Conservation (phyloP, 2,888 invertebrate genomes). For the Drosophila mercatorum region DNA sequence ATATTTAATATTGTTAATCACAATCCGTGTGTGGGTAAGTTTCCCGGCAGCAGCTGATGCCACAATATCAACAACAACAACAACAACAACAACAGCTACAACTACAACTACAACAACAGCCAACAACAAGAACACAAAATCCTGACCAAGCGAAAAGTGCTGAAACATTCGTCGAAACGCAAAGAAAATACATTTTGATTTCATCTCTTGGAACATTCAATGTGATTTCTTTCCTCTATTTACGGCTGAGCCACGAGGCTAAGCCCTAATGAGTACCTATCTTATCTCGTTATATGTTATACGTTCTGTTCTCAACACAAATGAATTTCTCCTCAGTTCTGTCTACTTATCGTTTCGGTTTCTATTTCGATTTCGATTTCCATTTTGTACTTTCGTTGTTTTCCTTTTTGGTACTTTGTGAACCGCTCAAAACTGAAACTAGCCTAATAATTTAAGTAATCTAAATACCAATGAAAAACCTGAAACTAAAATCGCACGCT, state of each 20-base stretch:
- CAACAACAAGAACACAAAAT: slow-evolving; percentile 45
- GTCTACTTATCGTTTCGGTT: slow-evolving; percentile 38
- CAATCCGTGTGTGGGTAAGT: slow-evolving; percentile 97
- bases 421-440: slow-evolving; percentile 79
- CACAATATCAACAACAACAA: slow-evolving; percentile 25
- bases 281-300: slow-evolving; percentile 22
- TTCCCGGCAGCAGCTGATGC: slow-evolving; percentile 34
- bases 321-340: slow-evolving; percentile 43
- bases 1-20: slow-evolving; percentile 96
- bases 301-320: slow-evolving; percentile 37
- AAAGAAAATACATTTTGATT: slow-evolving; percentile 28
- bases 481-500: slow-evolving; percentile 83
- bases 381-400: slow-evolving; percentile 41
- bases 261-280: slow-evolving; percentile 26
- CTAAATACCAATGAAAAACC: slow-evolving; percentile 59
- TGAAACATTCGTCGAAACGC: slow-evolving; percentile 41
- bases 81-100: slow-evolving; percentile 35
- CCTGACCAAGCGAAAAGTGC: slow-evolving; percentile 23
- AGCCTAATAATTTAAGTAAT: slow-evolving; percentile 77
- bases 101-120: slow-evolving; percentile 49
- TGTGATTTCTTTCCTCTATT: slow-evolving; percentile 27
- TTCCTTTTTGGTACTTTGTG: slow-evolving; percentile 60
- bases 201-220: slow-evolving; percentile 28
- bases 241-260: slow-evolving; percentile 26
- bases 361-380: slow-evolving; percentile 36